Evolutionary conservation across 1,140 invertebrate species (phyloP), one percentile per base, ranked within the genome.

Genomic region (Micrasema minimum): DNA sequence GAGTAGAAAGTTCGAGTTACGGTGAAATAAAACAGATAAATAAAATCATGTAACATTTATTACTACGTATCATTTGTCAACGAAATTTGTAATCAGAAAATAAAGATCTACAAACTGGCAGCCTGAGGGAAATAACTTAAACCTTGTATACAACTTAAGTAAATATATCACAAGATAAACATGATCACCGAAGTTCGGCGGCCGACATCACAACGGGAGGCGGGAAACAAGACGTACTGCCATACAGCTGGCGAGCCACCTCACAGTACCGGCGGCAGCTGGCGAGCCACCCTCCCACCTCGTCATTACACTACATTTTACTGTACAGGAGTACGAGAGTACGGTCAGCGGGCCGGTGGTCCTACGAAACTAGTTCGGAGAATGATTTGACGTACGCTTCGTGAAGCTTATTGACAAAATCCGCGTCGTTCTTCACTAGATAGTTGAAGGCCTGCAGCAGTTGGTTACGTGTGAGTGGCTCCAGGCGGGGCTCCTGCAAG

Each of bases 351-450:
- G 26, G 75, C 79, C 81, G 82, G 77, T 80, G 81, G 57, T 82
- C 81, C 72, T 82, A 85, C 75, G 89, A 88, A 22, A 91, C 84
- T 76, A 90, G 90, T 79, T 92, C 90, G 76, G 90, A 87, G 77
- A 93, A 92, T 11, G 92, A 93, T 81, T 94, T 93, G 0, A 95
- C 89, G 79, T 96, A 96, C 53, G 93, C 94, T 83, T 96, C 93
- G 80, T 96, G 94, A 64, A 96, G 84, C 81, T 93, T 94, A 75
- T 89, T 90, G 7, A 95, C 88, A 83, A 96, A 96, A 73, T 93
- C 91, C 9, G 91, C 84, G 81, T 96, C 94, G 82, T 92, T 93
- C 82, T 93, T 93, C 23, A 96, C 85, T 61, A 97, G 85, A 84
- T 96, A 93, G 77, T 91, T 89, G 71, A 96, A 89, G 53, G 94